These are phyloP conservation scores for Parasteatoda tepidariorum DNA, from an alignment of 1,140 invertebrate genomes.

Conservation along the genomic window DNA sequence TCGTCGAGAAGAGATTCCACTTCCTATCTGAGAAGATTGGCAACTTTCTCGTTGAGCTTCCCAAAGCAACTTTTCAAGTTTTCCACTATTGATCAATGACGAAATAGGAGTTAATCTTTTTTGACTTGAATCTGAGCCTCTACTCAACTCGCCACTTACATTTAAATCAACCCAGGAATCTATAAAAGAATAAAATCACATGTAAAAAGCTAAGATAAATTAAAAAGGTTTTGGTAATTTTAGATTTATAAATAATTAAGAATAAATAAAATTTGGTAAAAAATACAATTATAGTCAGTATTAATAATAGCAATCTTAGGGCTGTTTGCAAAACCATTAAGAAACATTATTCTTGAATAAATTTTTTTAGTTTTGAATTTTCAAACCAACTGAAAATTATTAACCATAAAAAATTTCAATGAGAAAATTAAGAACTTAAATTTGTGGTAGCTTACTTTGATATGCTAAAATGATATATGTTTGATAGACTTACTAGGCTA, in stretches of 20 bases:
- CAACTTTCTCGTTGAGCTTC: slow-evolving; percentile 63
- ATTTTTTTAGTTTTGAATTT: too few species aligned
- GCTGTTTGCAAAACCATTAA: too few species aligned
- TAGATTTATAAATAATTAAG: neutral
- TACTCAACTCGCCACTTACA: slow-evolving; percentile 25
- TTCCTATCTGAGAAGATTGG: slow-evolving; percentile 59
- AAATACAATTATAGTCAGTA: too few species aligned
- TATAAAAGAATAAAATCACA: neutral
- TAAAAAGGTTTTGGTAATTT: neutral
- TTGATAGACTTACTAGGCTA: too few species aligned
- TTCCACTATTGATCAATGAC: slow-evolving; percentile 58
- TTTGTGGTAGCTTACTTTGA: too few species aligned
- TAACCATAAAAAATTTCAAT: too few species aligned
- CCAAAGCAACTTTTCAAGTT: slow-evolving; percentile 60
- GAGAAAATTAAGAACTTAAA: too few species aligned
- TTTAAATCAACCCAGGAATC: slow-evolving; percentile 63
- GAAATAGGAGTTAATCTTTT: slow-evolving; percentile 57
- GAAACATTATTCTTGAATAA: too few species aligned
- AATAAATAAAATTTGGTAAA: neutral
- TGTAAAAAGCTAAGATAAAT: neutral
- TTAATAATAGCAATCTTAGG: too few species aligned
- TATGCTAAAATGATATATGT: too few species aligned
- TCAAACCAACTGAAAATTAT: too few species aligned
- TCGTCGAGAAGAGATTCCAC: slow-evolving; percentile 50
- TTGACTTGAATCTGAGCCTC: slow-evolving; percentile 25